Evolutionary conservation across 2,113 vertebrate genomes (phyloP).

Genomic region (Chlorodrepanis virens): DNA sequence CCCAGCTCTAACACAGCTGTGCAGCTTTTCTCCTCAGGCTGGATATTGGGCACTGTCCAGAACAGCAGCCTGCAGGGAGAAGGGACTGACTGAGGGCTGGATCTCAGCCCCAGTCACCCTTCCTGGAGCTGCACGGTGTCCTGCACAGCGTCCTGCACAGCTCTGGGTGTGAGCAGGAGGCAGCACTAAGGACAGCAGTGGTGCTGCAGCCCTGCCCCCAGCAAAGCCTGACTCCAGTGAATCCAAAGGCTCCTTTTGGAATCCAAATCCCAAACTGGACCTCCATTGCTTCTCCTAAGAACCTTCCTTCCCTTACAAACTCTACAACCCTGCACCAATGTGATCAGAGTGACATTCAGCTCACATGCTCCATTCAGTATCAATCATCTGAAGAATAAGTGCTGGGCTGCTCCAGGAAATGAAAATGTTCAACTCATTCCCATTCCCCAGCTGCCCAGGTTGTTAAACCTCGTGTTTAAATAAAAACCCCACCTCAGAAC

Average conservation of each 20-base stretch:
- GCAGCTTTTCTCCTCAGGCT: background rate
- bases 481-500: background rate
- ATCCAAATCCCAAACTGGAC: background rate
- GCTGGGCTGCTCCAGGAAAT: background rate
- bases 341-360: background rate
- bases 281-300: background rate
- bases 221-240: background rate
- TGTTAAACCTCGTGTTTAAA: background rate
- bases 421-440: background rate
- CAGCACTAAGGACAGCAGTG: background rate
- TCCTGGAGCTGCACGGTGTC: background rate
- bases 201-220: background rate
- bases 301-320: background rate
- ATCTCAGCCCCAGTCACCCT: background rate
- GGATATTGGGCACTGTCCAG: background rate
- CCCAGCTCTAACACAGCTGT: accelerated
- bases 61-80: background rate
- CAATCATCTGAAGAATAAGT: background rate
- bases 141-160: background rate
- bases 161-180: background rate
- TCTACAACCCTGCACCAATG: background rate
- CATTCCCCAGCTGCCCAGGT: background rate
- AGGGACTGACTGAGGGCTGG: accelerated
- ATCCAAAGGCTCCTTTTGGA: background rate
- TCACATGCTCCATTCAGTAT: background rate